phyloP scores from a whole-genome alignment of 2,113 vertebrate species.

The Sakesphorus luctuosus region DNA sequence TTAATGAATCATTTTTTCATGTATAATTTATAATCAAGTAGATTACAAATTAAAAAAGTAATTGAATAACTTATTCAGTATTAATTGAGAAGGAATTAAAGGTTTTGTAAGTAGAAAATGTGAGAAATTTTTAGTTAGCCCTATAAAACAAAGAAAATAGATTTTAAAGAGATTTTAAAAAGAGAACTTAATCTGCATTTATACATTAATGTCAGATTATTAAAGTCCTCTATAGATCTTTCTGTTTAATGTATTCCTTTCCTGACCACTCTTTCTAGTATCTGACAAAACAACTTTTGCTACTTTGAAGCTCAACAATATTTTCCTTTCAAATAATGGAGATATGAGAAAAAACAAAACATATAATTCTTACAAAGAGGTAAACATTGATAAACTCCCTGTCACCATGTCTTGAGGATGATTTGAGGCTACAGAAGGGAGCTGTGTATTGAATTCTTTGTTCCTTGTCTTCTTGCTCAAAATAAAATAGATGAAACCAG shows the following conservation, averaged over 20 bases:
- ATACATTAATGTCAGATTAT: not conserved
- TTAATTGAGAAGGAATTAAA: not conserved
- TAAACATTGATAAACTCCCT: not conserved
- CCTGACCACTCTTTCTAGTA: not conserved
- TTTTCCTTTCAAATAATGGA: not conserved
- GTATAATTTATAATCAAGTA: constrained; percentile 8
- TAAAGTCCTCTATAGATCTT: not conserved
- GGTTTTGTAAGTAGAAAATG: not conserved
- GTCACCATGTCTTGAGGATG: not conserved
- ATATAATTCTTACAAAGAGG: not conserved
- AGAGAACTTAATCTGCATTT: not conserved
- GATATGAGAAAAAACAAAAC: not conserved
- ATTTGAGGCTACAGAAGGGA: not conserved
- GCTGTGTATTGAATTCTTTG: not conserved
- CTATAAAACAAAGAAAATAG: constrained; percentile 1
- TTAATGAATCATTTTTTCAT: not conserved
- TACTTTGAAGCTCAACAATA: not conserved
- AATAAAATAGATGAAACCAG: not conserved
- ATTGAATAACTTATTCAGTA: constrained; percentile 21
- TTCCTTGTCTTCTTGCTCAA: not conserved
- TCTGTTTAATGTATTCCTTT: not conserved
- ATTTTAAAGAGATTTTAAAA: constrained; percentile 17
- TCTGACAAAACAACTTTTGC: not conserved
- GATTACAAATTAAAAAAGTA: constrained; percentile 24
- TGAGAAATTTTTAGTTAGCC: not conserved